A percentile compares a stretch with the other conserved stretches of the same genome.
phyloP scores from a whole-genome alignment of 2,888 invertebrate species.

The Pasiphila rectangulata region DNA sequence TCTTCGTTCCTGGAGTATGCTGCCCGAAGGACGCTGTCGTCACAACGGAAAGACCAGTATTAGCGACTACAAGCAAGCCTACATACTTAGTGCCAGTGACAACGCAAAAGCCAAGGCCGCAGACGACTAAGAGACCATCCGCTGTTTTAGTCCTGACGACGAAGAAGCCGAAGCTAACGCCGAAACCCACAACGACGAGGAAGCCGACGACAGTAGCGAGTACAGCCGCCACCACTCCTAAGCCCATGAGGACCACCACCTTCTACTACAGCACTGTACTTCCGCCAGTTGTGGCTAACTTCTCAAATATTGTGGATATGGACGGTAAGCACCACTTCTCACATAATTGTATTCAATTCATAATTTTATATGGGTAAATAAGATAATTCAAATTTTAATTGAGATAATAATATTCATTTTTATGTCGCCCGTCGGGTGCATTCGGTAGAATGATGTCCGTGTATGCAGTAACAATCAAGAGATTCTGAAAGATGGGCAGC shows the following conservation, averaged over 20 bases:
- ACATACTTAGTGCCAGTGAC: constrained; percentile 70
- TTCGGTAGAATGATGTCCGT: no score
- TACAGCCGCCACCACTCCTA: constrained; percentile 45
- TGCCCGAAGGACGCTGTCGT: constrained; percentile 84
- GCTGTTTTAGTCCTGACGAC: constrained; percentile 55
- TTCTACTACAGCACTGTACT: constrained; percentile 63
- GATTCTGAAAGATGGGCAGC: no score
- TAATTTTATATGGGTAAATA: no score
- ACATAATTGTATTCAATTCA: no score
- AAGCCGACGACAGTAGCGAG: constrained; percentile 46
- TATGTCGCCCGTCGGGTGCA: no score
- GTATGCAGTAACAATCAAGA: no score
- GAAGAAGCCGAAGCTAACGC: constrained; percentile 50
- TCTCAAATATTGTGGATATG: constrained; percentile 78
- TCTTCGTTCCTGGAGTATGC: constrained; percentile 95
- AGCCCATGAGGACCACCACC: constrained; percentile 61
- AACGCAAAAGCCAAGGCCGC: constrained; percentile 54
- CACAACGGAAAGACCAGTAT: constrained; percentile 59
- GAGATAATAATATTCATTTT: no score
- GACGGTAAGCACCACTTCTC: constrained; percentile 78
- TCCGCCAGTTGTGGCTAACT: constrained; percentile 59
- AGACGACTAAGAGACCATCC: constrained; percentile 48
- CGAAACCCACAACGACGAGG: constrained; percentile 37
- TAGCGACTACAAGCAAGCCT: constrained; percentile 64
- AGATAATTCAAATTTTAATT: no score